These are phyloP conservation scores for Exaiptasia diaphana DNA, from an alignment of 64 coral and sea anemone genomes.

Conservation along the genomic window DNA sequence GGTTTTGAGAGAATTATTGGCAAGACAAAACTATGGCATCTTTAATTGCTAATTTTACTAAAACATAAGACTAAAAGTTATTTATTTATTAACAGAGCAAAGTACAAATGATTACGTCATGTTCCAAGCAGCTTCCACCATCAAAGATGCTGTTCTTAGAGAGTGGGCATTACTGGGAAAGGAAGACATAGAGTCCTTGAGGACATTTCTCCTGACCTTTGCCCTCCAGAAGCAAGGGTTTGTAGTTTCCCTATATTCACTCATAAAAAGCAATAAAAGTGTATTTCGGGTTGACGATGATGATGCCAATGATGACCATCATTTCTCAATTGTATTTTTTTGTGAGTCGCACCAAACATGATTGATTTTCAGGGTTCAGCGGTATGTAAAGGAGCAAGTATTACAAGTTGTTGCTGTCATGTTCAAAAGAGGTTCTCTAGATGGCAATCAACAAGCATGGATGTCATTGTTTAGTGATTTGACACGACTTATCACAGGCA, in stretches of 20 bases:
- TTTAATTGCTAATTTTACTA: not conserved
- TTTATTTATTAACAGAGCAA: constrained; percentile 57
- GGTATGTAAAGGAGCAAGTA: constrained; percentile 91
- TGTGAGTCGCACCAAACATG: too few species aligned
- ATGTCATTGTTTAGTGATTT: constrained; percentile 61
- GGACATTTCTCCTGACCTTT: constrained; percentile 83
- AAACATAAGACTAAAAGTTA: not conserved
- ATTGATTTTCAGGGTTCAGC: constrained; percentile 81
- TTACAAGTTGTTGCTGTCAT: constrained; percentile 91
- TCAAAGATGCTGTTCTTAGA: constrained; percentile 83
- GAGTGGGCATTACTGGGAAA: constrained; percentile 86
- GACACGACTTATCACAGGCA: constrained; percentile 63
- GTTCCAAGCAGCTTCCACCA: constrained; percentile 91
- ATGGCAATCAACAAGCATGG: constrained; percentile 8
- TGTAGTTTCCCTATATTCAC: not conserved
- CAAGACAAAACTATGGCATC: not conserved
- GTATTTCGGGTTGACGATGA: too few species aligned
- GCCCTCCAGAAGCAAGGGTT: constrained; percentile 87
- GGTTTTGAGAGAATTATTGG: not conserved
- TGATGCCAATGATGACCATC: too few species aligned
- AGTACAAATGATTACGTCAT: constrained; percentile 95
- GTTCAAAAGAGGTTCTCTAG: constrained; percentile 80
- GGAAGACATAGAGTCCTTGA: constrained; percentile 68
- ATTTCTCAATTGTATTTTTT: too few species aligned
- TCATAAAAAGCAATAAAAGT: too few species aligned